These are phyloP conservation scores for Crypturellus tataupa DNA, from an alignment of 2,797 vertebrate species.

Conservation along the genomic window DNA sequence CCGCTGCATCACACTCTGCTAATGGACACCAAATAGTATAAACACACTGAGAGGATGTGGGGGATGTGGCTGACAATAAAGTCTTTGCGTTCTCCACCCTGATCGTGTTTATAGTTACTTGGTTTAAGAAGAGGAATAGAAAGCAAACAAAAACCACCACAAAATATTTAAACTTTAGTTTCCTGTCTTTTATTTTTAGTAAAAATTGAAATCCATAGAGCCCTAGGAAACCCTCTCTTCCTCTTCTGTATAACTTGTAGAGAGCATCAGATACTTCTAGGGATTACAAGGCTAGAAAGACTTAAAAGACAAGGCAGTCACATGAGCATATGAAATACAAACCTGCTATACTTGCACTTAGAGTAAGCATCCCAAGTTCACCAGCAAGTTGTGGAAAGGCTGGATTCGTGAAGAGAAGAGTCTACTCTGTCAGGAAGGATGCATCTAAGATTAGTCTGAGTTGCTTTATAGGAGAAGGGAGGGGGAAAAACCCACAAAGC, in stretches of 20 bases:
- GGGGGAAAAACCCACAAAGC: neutral
- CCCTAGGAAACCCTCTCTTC: slow-evolving; percentile 15
- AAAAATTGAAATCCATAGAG: slow-evolving; percentile 8
- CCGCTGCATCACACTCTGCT: neutral
- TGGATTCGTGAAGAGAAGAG: neutral
- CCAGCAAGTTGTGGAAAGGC: neutral
- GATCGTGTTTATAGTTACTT: neutral
- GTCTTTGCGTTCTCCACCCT: neutral
- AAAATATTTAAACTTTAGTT: slow-evolving; percentile 19
- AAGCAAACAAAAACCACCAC: slow-evolving; percentile 17
- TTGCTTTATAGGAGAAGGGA: neutral
- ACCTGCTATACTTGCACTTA: neutral
- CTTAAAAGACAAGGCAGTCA: neutral
- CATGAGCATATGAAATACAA: neutral
- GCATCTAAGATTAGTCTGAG: neutral
- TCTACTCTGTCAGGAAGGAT: neutral
- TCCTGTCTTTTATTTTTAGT: neutral
- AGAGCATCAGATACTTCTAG: neutral
- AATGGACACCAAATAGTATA: neutral
- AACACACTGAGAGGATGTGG: slow-evolving; percentile 21
- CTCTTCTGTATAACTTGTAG: neutral
- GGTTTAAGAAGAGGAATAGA: neutral
- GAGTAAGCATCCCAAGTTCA: neutral
- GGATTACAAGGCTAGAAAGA: neutral
- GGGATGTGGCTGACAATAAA: slow-evolving; percentile 33